Conservation (phyloP, 2,113 vertebrate genomes). For the Suricata suricatta region DNA sequence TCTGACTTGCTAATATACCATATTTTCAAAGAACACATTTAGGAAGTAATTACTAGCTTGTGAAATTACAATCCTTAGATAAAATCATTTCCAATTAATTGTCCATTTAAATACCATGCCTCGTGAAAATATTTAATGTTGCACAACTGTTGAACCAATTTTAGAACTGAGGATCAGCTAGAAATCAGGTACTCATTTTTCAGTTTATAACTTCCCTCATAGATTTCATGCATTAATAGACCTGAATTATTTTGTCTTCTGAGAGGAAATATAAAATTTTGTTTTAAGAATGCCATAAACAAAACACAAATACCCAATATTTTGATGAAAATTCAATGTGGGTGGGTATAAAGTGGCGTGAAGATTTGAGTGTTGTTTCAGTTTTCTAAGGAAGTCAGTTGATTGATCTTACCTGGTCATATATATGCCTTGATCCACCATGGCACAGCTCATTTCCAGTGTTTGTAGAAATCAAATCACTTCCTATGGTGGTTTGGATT, state of each 20-base stretch:
- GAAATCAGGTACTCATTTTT: slow-evolving; percentile 7
- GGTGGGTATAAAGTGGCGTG: neutral
- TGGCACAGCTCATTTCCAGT: slow-evolving; percentile 53
- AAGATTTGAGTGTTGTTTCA: neutral
- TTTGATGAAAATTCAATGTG: slow-evolving; percentile 3
- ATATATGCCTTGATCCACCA: slow-evolving; percentile 36
- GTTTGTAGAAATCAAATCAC: slow-evolving; percentile 52
- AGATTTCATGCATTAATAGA: slow-evolving; percentile 33
- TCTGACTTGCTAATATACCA: slow-evolving; percentile 9
- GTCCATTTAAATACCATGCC: neutral
- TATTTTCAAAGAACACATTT: slow-evolving; percentile 34
- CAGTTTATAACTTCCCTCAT: neutral
- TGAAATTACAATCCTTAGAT: slow-evolving; percentile 21
- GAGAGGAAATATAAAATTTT: neutral
- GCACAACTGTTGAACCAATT: neutral
- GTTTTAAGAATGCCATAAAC: neutral
- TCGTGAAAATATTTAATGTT: slow-evolving; percentile 42
- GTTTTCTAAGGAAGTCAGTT: neutral
- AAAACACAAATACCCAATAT: slow-evolving; percentile 33
- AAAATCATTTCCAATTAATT: slow-evolving; percentile 22
- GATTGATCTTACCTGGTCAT: slow-evolving; percentile 66
- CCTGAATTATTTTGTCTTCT: slow-evolving; percentile 17
- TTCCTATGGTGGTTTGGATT: slow-evolving; percentile 63
- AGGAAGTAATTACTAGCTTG: slow-evolving; percentile 19
- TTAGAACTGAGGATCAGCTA: slow-evolving; percentile 15